These are phyloP conservation scores for Propithecus perrieri DNA, from an alignment of 2,797 vertebrate species.

Conservation along the genomic window DNA sequence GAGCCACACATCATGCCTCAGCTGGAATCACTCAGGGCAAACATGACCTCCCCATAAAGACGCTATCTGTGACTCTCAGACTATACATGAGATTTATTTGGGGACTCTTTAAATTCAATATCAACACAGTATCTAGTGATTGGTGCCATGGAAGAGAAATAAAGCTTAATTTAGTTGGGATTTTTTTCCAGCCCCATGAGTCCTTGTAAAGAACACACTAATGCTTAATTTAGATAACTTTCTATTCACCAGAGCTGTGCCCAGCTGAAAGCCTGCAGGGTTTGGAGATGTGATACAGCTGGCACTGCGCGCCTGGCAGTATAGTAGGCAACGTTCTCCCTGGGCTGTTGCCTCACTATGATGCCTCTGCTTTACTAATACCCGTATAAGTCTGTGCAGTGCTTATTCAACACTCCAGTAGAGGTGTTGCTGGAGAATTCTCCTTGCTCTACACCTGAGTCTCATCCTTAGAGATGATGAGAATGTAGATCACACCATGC, in stretches of 20 bases:
- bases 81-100: background rate
- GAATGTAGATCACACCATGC: background rate
- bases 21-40: background rate
- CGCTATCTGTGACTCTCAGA: background rate
- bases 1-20: rapidly evolving
- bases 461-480: background rate
- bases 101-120: background rate
- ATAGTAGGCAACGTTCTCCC: background rate
- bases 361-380: background rate
- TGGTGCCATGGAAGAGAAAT: background rate
- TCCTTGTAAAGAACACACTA: background rate
- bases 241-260: background rate
- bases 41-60: background rate
- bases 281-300: background rate
- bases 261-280: background rate
- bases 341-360: too few relatives aligned
- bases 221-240: background rate
- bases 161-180: background rate
- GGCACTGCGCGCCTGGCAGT: too few relatives aligned
- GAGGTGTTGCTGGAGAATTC: background rate
- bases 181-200: background rate
- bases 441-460: background rate
- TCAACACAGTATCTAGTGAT: background rate
- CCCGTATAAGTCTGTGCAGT: background rate
- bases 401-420: background rate